These are phyloP conservation scores for Gadopsis marmoratus DNA, from an alignment of 2,797 vertebrate species.

Conservation along the genomic window DNA sequence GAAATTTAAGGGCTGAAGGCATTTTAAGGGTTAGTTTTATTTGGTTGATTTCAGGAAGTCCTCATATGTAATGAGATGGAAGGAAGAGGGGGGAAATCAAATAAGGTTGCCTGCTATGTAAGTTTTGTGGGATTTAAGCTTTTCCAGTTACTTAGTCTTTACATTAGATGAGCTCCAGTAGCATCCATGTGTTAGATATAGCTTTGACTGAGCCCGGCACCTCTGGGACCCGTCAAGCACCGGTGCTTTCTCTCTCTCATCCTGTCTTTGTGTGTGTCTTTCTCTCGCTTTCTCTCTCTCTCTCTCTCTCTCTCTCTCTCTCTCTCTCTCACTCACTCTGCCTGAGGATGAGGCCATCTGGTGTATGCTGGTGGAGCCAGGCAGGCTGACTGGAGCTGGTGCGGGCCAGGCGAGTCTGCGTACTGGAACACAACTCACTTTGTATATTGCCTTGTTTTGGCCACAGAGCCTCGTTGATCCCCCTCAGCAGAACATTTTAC, in stretches of 20 bases:
- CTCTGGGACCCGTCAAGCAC: slow-evolving; percentile 78
- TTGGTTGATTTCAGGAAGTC: slow-evolving; percentile 38
- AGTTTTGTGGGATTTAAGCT: slow-evolving; percentile 60
- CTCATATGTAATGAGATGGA: slow-evolving; percentile 37
- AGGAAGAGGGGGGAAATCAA: slow-evolving; percentile 7
- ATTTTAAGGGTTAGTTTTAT: slow-evolving; percentile 28
- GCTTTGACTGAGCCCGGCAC: slow-evolving; percentile 73
- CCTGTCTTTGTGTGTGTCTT: slow-evolving; percentile 38
- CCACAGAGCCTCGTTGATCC: slow-evolving; percentile 50
- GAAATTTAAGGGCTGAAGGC: slow-evolving; percentile 9
- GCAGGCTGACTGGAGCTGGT: slow-evolving; percentile 64
- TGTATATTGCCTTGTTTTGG: slow-evolving; percentile 70
- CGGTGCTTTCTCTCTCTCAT: slow-evolving; percentile 62
- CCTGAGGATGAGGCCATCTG: slow-evolving; percentile 77
- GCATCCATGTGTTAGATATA: slow-evolving; percentile 65
- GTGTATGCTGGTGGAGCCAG: slow-evolving; percentile 72
- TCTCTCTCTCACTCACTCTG: slow-evolving; percentile 45
- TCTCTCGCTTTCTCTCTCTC: not conserved
- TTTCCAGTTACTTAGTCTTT: slow-evolving; percentile 72
- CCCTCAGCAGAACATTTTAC: slow-evolving; percentile 70
- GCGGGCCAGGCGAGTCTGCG: slow-evolving; percentile 61
- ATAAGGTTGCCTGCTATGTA: slow-evolving; percentile 24
- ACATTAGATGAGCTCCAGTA: slow-evolving; percentile 65
- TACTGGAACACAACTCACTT: slow-evolving; percentile 69
- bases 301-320: slow-evolving; percentile 8